These are phyloP conservation scores for Atractosteus spatula DNA, from an alignment of 2,113 vertebrate species.

Conservation along the genomic window DNA sequence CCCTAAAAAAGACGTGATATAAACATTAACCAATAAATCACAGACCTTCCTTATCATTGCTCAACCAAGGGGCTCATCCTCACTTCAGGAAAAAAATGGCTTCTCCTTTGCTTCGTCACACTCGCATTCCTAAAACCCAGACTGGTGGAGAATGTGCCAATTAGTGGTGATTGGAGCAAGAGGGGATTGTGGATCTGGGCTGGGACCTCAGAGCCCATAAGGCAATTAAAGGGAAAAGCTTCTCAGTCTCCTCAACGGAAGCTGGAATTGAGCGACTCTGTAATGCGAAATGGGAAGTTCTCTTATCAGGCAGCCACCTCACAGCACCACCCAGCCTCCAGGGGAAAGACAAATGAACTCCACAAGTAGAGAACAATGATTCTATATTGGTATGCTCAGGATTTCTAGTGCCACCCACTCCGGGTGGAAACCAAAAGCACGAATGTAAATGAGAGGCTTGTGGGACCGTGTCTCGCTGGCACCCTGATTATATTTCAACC, in stretches of 20 bases:
- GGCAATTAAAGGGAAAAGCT: constrained; percentile 69
- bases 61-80: constrained; percentile 37
- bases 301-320: constrained; percentile 24
- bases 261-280: constrained; percentile 62
- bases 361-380: not conserved
- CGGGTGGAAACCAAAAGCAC: not conserved
- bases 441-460: constrained; percentile 14
- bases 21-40: too few species aligned
- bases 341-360: not conserved
- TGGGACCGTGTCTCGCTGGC: constrained; percentile 18
- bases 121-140: constrained; percentile 75
- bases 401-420: not conserved
- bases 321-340: constrained; percentile 55
- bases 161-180: constrained; percentile 64
- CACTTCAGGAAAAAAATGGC: constrained; percentile 60
- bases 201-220: constrained; percentile 72
- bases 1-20: too few species aligned
- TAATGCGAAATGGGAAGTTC: constrained; percentile 64
- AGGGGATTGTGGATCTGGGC: constrained; percentile 57
- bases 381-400: not conserved
- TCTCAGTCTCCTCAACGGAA: constrained; percentile 72
- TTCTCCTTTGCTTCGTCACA: constrained; percentile 62
- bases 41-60: too few species aligned
- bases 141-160: constrained; percentile 76
- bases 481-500: constrained; percentile 14